Evolutionary conservation across 2,888 invertebrate species (phyloP), one percentile per base, ranked within the genome.

Genomic region (Drosophila affinis): DNA sequence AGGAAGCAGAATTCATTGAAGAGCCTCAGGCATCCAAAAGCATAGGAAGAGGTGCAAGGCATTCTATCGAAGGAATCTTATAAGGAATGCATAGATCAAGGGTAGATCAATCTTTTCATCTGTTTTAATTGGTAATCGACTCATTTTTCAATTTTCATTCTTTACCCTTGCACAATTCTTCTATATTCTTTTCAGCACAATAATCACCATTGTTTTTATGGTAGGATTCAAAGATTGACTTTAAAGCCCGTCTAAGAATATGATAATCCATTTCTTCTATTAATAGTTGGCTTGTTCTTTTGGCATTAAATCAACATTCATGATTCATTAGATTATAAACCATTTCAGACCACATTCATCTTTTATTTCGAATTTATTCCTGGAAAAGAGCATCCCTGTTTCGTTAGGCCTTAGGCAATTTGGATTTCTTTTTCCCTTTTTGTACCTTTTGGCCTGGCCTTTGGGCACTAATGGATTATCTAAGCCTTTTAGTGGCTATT

Each of bases 401-500:
- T 39, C 39, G 39, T 39, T 39, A 7, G 0, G 39, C 14, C 39
- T 0, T 7, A 1, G 24, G 3, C 27, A 14, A 45, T 9, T 34
- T 12, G 12, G 9, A 14, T 18, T 44, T 54, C 49, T 61, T 14
- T 60, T 63, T 67, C 27, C 71, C 68, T 61, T 68, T 75, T 61
- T 71, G 64, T 75, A 77, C 77, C 81, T 86, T 76, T 82, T 75
- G 71, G 72, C 72, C 65, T 67, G 72, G 74, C 74, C 79, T 73
- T 82, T 70, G 39, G 68, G 68, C 81, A 80, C 89, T 89, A 87
- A 87, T 87, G 87, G 87, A 87, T 87, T 87, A 89, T 89, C 86
- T 87, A 87, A 89, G 87, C 87, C 87, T 78, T 89, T 88, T 82
- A 87, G 87, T 80, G 71, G 82, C 82, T 77, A 82, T 83, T 82